Evolutionary conservation across 2,797 vertebrate genomes (phyloP), one percentile per base, ranked within the genome.

Genomic region (Poeciliopsis paucimaculata): DNA sequence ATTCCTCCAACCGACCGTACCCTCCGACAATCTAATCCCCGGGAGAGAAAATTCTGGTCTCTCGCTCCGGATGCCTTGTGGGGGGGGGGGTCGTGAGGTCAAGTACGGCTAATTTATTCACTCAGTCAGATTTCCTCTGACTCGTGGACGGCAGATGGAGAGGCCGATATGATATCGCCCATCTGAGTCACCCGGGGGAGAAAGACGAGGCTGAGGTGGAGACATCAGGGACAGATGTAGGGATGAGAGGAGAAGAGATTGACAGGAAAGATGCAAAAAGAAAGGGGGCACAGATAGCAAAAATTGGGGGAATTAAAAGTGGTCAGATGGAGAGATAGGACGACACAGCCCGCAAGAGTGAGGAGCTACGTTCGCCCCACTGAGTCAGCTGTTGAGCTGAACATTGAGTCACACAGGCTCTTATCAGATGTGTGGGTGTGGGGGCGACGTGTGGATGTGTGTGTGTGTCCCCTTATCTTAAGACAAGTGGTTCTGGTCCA

Each of bases 21-120:
- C 80, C 80, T 73, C 45, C 81, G 77, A 77, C 70, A 47, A 91
- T 94, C 91, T 95, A 94, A 95, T 95, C 93, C 95, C 93, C 85
- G 28, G 75, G 91, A 88, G 93, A 88, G 76, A 81, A 86, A 88
- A 89, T 90, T 92, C 85, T 83, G 81, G 90, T 89, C 83, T 83
- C 91, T 90, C 89, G 89, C 92, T 88, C 84, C 87, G 88, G 89
- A 92, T 93, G 89, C 92, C 80, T 80, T 28, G 9, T 11, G 51
- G 0, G 47, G 11, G 51, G 8, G 79, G 73, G 88, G 94, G 95
- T 95, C 94, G 88, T 55, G 79, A 84, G 95, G 96, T 96, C 94
- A 96, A 96, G 95, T 95, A 93, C 89, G 84, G 94, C 95, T 96
- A 96, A 96, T 96, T 95, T 96, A 96, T 96, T 96, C 95, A 96